Base-by-base conservation (phyloP, 2,888 invertebrate species). In the Meiosimyza decipiens region DNA sequence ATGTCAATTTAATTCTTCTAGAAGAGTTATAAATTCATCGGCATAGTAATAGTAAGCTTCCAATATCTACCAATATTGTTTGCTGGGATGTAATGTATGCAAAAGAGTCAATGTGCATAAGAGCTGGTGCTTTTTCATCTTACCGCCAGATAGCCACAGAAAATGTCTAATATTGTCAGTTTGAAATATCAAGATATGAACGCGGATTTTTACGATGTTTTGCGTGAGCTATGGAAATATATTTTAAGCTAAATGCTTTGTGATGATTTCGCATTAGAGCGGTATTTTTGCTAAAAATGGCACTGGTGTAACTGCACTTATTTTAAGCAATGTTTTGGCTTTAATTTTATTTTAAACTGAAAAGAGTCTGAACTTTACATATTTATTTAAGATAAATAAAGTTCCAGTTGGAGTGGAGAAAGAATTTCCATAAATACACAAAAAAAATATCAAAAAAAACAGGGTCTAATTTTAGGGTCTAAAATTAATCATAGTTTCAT, bases 111-210 rank as follows among this genome's bases (percentile, higher is more conserved):
- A 40, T 40, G 40, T 40, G 40, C 4, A 40, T 7, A 40, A 40
- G 9, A 40, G 6, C 1, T 40, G 40, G 9, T 40, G 18, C 67
- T 55, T 40, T 67, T 67, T 22, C 55, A 67, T 67, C 67, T 67
- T 18, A 54, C 67, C 67, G 67, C 55, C 33, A 47, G 40, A 40
- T 67, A 40, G 57, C 7, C 67, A 49, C 18, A 33, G 60, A 60
- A 60, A 60, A 60, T 60, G 55, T 55, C 55, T 55, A 47, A 67
- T 67, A 28, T 57, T 67, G 67, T 67, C 67, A 67, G 67, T 55
- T 67, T 67, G 67, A 67, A 55, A 67, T 55, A 54, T 67, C 67
- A 47, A 67, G 67, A 67, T 67, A 67, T 67, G 55, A 67, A 33
- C 50, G 22, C 64, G 40, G 1, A 40, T 40, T 40, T 40, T 40